Evolutionary conservation across 37 sponge, comb jelly and placozoan species (phyloP).

Genomic region (Spongilla lacustris): DNA sequence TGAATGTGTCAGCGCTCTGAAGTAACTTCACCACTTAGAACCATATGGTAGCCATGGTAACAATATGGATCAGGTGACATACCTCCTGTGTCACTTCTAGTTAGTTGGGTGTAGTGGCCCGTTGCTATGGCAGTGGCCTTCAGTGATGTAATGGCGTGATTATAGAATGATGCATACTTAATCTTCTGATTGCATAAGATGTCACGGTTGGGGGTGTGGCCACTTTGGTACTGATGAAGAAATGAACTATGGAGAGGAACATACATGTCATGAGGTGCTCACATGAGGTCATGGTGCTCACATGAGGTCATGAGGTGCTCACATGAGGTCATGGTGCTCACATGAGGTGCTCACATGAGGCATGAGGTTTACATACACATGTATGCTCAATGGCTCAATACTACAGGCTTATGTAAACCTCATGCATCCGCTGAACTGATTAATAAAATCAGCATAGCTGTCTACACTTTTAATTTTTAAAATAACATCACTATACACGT

Average conservation of each 20-base stretch:
- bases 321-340: too few species aligned
- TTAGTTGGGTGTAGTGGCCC: conserved; percentile 84
- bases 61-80: too few species aligned
- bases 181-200: conserved; percentile 83
- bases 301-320: too few species aligned
- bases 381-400: too few species aligned
- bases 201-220: conserved; percentile 87
- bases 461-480: too few species aligned
- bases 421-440: too few species aligned
- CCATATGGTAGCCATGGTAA: too few species aligned
- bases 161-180: conserved; percentile 66
- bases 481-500: too few species aligned
- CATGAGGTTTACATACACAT: too few species aligned
- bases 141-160: not conserved
- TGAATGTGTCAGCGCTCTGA: conserved; percentile 56
- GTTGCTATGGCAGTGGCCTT: conserved; percentile 75
- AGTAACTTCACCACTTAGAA: conserved; percentile 34
- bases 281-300: not conserved
- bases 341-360: too few species aligned
- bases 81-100: not conserved
- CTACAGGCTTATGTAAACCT: too few species aligned
- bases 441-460: too few species aligned
- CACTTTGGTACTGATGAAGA: conserved; percentile 41
- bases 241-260: conserved; percentile 31
- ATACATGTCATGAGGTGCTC: not conserved